These are phyloP conservation scores for Adela reaumurella DNA, from an alignment of 2,888 invertebrate genomes.

Conservation along the genomic window DNA sequence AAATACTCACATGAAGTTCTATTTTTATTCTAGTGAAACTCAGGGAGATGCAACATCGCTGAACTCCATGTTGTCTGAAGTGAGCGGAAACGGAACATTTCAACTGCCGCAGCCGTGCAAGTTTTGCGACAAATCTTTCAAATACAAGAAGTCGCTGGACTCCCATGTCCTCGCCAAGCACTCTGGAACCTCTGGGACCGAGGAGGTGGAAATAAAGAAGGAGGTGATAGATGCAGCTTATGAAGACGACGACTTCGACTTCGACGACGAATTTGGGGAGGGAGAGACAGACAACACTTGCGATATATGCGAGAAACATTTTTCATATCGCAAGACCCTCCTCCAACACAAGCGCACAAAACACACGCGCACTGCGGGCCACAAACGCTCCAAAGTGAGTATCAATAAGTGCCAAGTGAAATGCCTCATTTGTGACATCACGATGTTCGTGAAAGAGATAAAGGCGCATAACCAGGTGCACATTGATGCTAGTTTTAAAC, in stretches of 20 bases:
- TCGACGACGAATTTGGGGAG: constrained; percentile 9
- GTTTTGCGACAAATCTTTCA: constrained; percentile 36
- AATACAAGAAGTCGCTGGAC: constrained; percentile 32
- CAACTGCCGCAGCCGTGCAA: constrained; percentile 23
- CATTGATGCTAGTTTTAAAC: constrained; percentile 34
- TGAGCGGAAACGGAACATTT: constrained; percentile 16
- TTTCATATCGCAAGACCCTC: constrained; percentile 39
- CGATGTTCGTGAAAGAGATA: constrained; percentile 38
- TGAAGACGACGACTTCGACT: too few relatives aligned
- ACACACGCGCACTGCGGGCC: constrained; percentile 41
- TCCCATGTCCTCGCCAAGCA: constrained; percentile 18
- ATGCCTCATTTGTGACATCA: constrained; percentile 42
- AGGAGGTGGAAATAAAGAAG: too few relatives aligned
- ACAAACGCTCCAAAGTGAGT: constrained; percentile 36
- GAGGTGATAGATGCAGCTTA: too few relatives aligned
- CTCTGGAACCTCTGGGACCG: background rate
- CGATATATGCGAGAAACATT: constrained; percentile 47
- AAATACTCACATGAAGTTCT: too few relatives aligned
- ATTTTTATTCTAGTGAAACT: too few relatives aligned
- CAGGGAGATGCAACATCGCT: constrained; percentile 29
- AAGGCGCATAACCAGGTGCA: constrained; percentile 46
- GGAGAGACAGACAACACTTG: constrained; percentile 37
- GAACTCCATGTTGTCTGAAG: constrained; percentile 25
- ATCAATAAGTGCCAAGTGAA: constrained; percentile 41
- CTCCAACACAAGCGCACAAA: constrained; percentile 42